These are phyloP conservation scores for Ptychoptera contaminata DNA, from an alignment of 2,888 invertebrate genomes.

Conservation along the genomic window DNA sequence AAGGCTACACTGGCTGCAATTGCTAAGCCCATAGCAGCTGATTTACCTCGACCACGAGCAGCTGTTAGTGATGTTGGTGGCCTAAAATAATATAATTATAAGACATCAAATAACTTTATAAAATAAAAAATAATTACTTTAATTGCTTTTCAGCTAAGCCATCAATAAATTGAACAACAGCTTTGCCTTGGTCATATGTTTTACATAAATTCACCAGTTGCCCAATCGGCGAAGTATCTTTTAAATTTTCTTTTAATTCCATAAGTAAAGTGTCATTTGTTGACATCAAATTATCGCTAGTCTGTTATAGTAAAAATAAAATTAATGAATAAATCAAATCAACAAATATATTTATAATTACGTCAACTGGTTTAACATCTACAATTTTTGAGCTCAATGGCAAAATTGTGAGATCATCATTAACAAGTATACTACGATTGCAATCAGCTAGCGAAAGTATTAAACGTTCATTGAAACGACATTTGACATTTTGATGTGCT, in stretches of 20 bases:
- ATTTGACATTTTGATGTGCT: conserved; percentile 79
- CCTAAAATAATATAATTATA: conserved; percentile 34
- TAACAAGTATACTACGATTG: conserved; percentile 78
- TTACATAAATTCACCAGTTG: conserved; percentile 74
- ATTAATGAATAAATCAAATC: not conserved
- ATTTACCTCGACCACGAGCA: conserved; percentile 93
- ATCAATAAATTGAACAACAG: conserved; percentile 83
- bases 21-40: conserved; percentile 87
- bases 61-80: conserved; percentile 93
- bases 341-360: conserved; percentile 11
- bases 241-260: conserved; percentile 63
- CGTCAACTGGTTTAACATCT: conserved; percentile 57
- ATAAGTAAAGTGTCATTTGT: conserved; percentile 44
- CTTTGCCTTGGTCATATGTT: conserved; percentile 88
- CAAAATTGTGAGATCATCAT: conserved; percentile 81
- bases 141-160: conserved; percentile 81
- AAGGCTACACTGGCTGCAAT: conserved; percentile 74
- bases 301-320: too few relatives aligned
- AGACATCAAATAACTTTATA: not conserved
- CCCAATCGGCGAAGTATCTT: conserved; percentile 86
- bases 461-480: conserved; percentile 93
- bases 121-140: conserved; percentile 26
- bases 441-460: conserved; percentile 80
- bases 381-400: conserved; percentile 83
- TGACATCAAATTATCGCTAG: not conserved